phyloP scores from a whole-genome alignment of 1,140 invertebrate species.

The Cecropterus lyciades region DNA sequence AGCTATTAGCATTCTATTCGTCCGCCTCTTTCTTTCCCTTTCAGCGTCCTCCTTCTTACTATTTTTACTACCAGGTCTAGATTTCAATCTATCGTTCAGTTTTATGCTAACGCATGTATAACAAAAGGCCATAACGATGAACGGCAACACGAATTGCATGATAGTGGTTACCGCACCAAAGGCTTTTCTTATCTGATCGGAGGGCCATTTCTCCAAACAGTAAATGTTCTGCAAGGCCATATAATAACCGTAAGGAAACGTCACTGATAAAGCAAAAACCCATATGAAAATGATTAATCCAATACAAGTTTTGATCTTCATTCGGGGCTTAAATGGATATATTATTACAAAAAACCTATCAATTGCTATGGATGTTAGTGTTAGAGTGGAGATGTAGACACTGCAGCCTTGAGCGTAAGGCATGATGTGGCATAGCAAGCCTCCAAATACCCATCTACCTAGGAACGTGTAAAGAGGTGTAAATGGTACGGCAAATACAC shows the following conservation, averaged over 20 bases:
- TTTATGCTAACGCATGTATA: slow-evolving; percentile 96
- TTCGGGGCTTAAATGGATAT: slow-evolving; percentile 96
- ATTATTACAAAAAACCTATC: slow-evolving; percentile 99
- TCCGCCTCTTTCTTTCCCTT: slow-evolving; percentile 89
- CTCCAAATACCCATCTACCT: slow-evolving; percentile 95
- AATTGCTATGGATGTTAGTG: slow-evolving; percentile 97
- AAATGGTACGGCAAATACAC: slow-evolving; percentile 96
- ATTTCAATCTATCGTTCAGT: slow-evolving; percentile 90
- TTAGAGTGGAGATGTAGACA: slow-evolving; percentile 98
- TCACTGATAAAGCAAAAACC: slow-evolving; percentile 93
- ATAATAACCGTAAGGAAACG: slow-evolving; percentile 93
- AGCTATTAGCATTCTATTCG: slow-evolving; percentile 97
- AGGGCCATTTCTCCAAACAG: slow-evolving; percentile 96
- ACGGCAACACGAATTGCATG: slow-evolving; percentile 97
- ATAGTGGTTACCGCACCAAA: slow-evolving; percentile 95
- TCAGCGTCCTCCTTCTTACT: slow-evolving; percentile 91
- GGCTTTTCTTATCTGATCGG: slow-evolving; percentile 88
- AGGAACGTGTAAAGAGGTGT: slow-evolving; percentile 97
- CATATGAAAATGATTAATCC: slow-evolving; percentile 95
- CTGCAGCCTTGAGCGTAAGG: slow-evolving; percentile 95
- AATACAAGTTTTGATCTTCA: slow-evolving; percentile 93
- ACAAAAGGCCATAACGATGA: slow-evolving; percentile 96
- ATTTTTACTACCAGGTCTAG: slow-evolving; percentile 92
- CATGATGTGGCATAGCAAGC: slow-evolving; percentile 95
- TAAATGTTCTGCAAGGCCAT: slow-evolving; percentile 79